These are phyloP conservation scores for Holothuria glaberrima DNA, from an alignment of 35 echinoderm and acorn worm genomes.

Conservation along the genomic window DNA sequence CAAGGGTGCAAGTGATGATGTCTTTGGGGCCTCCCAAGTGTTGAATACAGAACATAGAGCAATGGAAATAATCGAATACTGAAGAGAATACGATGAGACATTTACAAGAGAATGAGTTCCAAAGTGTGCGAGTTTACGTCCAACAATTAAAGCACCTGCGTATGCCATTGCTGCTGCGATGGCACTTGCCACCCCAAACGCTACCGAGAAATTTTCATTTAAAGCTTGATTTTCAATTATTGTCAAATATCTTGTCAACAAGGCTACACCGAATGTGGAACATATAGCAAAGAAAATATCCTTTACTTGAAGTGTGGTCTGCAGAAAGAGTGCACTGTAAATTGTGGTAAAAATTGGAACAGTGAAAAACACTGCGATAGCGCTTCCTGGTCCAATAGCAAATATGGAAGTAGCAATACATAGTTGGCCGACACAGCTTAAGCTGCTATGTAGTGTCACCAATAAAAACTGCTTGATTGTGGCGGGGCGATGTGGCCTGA, in stretches of 20 bases:
- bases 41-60: too few species aligned
- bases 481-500: background rate
- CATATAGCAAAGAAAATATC: background rate
- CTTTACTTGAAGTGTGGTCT: background rate
- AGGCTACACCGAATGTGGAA: background rate
- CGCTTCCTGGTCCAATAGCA: background rate
- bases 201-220: background rate
- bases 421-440: background rate
- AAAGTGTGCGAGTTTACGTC: background rate
- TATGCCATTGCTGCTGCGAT: background rate
- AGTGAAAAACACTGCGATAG: background rate
- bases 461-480: background rate
- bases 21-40: too few species aligned
- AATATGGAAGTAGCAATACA: background rate
- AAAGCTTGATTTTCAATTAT: background rate
- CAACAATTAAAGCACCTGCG: background rate
- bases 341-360: background rate
- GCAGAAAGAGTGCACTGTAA: background rate
- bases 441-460: background rate
- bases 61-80: background rate
- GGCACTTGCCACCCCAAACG: background rate
- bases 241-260: background rate
- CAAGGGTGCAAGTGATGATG: too few species aligned
- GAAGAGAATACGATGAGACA: background rate
- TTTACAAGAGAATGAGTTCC: background rate